Evolutionary conservation across 2,888 invertebrate genomes (phyloP), one percentile per base, ranked within the genome.

Genomic region (Syrphus vitripennis): DNA sequence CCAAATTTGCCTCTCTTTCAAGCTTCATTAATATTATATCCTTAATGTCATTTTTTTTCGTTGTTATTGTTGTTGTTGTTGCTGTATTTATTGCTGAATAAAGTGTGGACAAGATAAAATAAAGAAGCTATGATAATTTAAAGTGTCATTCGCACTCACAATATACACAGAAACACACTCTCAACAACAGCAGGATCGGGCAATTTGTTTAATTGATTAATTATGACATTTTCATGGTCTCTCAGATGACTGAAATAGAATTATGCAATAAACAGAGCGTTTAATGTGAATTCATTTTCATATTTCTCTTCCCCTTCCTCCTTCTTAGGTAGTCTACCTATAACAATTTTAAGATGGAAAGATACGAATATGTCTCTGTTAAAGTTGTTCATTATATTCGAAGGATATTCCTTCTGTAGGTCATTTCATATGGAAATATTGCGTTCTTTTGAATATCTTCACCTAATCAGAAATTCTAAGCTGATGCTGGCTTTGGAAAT

Each of bases 191-290:
- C 4, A 14, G 70, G 16, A 63, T 26, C 24, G 12, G 29, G 81
- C 74, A 77, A 69, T 77, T 74, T 70, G 63, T 74, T 65, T 77
- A 82, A 81, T 86, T 86, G 77, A 86, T 84, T 76, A 84, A 84
- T 84, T 84, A 76, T 65, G 79, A 77, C 55, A 71, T 80, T 70
- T 80, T 40, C 55, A 37, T 79, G 31, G 59, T 42, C 29, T 21
- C 10, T 6, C 1, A 9, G 34, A 34, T 19, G 19, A 14, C 31
- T 70, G 34, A 26, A 71, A 70, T 79, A 50, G 55, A 75, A 83
- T 21, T 79, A 79, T 79, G 83, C 70, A 50, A 79, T 75, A 55
- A 69, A 70, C 34, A 70, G 63, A 79, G 40, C 26, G 42, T 69
- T 69, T 69, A 83, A 83, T 83, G 74, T 78, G 24, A 42, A 42